Percentiles rank a stretch among this genome's conserved stretches.
phyloP scores from a whole-genome alignment of 2,113 vertebrate genomes.

The Shinisaurus crocodilurus region DNA sequence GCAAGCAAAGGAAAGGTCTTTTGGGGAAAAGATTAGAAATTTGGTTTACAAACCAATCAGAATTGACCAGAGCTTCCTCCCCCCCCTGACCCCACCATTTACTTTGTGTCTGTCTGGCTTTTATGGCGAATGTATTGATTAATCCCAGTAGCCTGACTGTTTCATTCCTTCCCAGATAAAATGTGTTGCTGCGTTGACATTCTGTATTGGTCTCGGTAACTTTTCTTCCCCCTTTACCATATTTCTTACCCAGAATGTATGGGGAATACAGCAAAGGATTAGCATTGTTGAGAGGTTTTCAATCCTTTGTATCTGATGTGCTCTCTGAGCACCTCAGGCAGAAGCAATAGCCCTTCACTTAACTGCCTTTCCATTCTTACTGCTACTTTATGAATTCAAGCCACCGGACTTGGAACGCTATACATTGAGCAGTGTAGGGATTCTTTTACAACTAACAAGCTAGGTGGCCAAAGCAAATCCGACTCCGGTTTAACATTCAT shows the following conservation, averaged over 20 bases:
- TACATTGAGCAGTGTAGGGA: conserved; percentile 57
- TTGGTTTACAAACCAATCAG: neutral
- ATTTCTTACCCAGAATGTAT: conserved; percentile 58
- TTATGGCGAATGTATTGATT: conserved; percentile 26
- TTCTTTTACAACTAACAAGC: conserved; percentile 61
- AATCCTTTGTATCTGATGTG: conserved; percentile 68
- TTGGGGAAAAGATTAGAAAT: neutral
- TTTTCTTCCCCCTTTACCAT: conserved; percentile 30
- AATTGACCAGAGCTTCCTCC: neutral
- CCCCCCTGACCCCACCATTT: neutral
- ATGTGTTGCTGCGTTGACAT: neutral
- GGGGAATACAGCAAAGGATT: conserved; percentile 63
- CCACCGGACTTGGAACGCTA: conserved; percentile 56
- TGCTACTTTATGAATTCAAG: conserved; percentile 70
- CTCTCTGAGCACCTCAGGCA: conserved; percentile 71
- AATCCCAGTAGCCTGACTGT: conserved; percentile 32
- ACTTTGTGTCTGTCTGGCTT: neutral
- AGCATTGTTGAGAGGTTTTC: conserved; percentile 61
- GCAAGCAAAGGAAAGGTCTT: neutral
- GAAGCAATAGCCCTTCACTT: conserved; percentile 42
- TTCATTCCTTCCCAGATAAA: neutral
- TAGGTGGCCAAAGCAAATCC: conserved; percentile 32
- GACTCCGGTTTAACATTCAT: conserved; percentile 53
- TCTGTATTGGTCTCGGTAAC: conserved; percentile 23
- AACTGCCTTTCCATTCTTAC: conserved; percentile 44